A percentile compares a stretch with the other conserved stretches of the same genome.
phyloP scores from a whole-genome alignment of 2,888 invertebrate species.

The Limnephilus marmoratus region DNA sequence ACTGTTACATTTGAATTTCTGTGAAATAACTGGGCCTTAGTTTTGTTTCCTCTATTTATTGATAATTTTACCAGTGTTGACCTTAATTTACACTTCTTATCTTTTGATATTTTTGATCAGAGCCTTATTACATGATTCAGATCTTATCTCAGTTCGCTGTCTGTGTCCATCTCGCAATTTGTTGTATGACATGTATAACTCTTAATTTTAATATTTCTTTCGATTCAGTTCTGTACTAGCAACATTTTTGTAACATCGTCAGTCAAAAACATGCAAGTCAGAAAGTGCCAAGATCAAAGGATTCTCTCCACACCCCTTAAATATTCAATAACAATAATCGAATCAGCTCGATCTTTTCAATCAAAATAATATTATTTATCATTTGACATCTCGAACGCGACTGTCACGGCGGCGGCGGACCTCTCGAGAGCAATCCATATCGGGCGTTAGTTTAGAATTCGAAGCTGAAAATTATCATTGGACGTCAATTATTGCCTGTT shows the following conservation, averaged over 20 bases:
- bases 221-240: neutral
- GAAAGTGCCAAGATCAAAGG: neutral
- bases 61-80: too few relatives aligned
- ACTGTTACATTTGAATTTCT: too few relatives aligned
- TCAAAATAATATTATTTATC: neutral
- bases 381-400: constrained; percentile 17
- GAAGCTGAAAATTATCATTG: constrained; percentile 24
- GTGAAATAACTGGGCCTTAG: too few relatives aligned
- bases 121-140: too few relatives aligned
- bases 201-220: neutral
- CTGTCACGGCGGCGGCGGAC: constrained; percentile 10
- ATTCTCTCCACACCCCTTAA: neutral
- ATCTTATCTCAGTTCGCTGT: too few relatives aligned
- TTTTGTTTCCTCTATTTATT: too few relatives aligned
- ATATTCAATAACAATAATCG: neutral
- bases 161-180: neutral
- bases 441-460: constrained; percentile 14
- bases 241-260: neutral
- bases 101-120: too few relatives aligned
- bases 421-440: constrained; percentile 10
- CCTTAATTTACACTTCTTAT: too few relatives aligned
- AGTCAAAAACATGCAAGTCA: neutral
- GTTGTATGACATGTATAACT: neutral
- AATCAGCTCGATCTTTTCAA: neutral
- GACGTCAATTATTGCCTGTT: constrained; percentile 39